Evolutionary conservation across 2,113 vertebrate genomes (phyloP), one percentile per base, ranked within the genome.

Genomic region (Limnothrissa miodon): DNA sequence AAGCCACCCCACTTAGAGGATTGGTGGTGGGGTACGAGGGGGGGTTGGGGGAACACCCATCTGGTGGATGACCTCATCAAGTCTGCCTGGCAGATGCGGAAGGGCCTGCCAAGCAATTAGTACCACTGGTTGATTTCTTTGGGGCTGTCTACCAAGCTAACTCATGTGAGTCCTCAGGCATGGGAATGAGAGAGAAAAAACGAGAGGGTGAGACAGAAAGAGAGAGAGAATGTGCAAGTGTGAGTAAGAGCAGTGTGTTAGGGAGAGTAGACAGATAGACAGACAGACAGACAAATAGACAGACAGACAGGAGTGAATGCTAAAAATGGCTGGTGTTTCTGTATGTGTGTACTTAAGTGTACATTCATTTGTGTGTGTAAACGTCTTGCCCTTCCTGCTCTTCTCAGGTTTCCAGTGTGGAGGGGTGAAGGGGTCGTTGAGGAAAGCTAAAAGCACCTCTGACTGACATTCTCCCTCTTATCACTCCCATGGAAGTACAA

Each of bases 101-200:
- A 85, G 89, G 89, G 89, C 84, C 91, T 92, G 91, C 92, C 93
- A 93, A 91, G 89, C 94, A 94, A 94, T 94, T 94, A 94, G 93
- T 82, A 91, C 88, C 88, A 87, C 86, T 88, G 87, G 86, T 91
- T 92, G 91, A 92, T 92, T 93, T 93, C 90, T 93, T 91, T 92
- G 90, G 91, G 81, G 70, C 70, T 44, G 89, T 84, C 90, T 89
- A 89, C 90, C 86, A 83, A 85, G 86, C 83, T 53, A 91, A 89
- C 93, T 90, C 94, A 94, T 93, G 93, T 94, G 93, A 89, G 88
- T 88, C 87, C 87, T 83, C 85, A 81, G 84, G 17, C 80, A 51
- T 45, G 82, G 86, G 83, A 88, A 85, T 48, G 8, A 78, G 92
- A 84, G 82, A 85, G 81, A 45, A 66, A 74, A n/a, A 81, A 11